Evolutionary conservation across 2,888 invertebrate species (phyloP).

Genomic region (Trissolcus brochymenae): DNA sequence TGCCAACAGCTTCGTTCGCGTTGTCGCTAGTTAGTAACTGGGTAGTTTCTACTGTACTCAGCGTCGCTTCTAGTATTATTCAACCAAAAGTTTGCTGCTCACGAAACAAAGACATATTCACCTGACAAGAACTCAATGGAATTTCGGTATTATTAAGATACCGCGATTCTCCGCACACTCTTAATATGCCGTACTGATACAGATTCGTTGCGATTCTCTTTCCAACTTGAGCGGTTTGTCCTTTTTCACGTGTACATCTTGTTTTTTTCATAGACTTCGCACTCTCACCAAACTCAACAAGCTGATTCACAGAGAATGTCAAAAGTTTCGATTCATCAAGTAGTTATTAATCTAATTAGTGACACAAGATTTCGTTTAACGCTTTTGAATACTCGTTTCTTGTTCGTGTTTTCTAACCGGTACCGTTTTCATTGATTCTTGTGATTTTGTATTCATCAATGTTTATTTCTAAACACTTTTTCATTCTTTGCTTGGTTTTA

Average conservation of each 20-base stretch:
- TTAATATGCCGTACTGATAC: constrained; percentile 34
- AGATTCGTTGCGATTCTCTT: constrained; percentile 27
- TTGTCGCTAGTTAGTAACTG: constrained; percentile 66
- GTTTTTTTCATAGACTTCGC: not conserved
- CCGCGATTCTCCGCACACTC: constrained; percentile 42
- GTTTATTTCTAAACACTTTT: no score
- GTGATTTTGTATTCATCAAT: no score
- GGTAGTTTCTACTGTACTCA: constrained; percentile 64
- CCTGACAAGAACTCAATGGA: constrained; percentile 57
- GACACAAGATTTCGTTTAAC: constrained; percentile 13
- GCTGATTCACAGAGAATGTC: constrained; percentile 1
- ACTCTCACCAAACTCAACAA: not conserved
- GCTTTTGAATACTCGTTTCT: no score
- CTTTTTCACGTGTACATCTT: not conserved
- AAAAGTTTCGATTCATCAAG: constrained; percentile 3
- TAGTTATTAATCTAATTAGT: constrained; percentile 10
- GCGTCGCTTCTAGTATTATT: constrained; percentile 58
- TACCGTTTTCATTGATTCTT: no score
- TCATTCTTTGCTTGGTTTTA: no score
- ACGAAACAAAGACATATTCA: constrained; percentile 58
- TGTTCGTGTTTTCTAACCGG: no score
- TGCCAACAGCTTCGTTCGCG: constrained; percentile 61
- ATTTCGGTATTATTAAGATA: constrained; percentile 58
- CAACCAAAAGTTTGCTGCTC: constrained; percentile 55
- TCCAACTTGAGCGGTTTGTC: constrained; percentile 21